Evolutionary conservation across 2,888 invertebrate species (phyloP), one percentile per base, ranked within the genome.

Genomic region (Augiades crinisus): DNA sequence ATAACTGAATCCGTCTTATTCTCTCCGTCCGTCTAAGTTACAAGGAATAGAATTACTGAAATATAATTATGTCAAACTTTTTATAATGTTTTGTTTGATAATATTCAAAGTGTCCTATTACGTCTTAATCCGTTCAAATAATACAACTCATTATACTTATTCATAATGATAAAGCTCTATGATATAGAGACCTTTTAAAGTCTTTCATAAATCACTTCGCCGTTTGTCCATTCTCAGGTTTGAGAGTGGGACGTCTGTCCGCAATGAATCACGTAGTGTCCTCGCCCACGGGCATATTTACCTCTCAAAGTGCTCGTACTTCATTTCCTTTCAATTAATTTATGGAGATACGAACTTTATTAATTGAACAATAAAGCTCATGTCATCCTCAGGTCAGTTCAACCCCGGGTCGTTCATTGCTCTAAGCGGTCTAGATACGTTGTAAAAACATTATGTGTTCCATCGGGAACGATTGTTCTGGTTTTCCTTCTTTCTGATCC

Each of bases 201-300:
- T 44, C 44, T 51, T 51, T 21, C 31, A 45, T 51, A 51, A 51
- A 51, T 51, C 43, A 37, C 37, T 37, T 44, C 16, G 37, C 22
- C 13, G 43, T 45, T 44, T 51, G 51, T 51, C 60, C 62, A 59
- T 69, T 70, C 68, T 65, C 60, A 64, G 68, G 67, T 70, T 66
- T 59, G 63, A 70, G 71, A 73, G 72, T 73, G 68, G 73, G 73
- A 71, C 68, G 75, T 72, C 72, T 72, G 68, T 70, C 61, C 67
- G 72, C 73, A 73, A 78, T 85, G 81, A 82, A 81, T 84, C 81
- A 83, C 70, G 66, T 68, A 72, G 63, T 72, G 71, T 77, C 72
- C 70, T 79, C 81, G 80, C 82, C 83, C 78, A 85, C 79, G 67
- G 70, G 68, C 73, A 72, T 73, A 76, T 76, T 80, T 80, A 78